These are phyloP conservation scores for Pycnomerus fuliginosus DNA, from an alignment of 2,888 invertebrate species.

Conservation along the genomic window DNA sequence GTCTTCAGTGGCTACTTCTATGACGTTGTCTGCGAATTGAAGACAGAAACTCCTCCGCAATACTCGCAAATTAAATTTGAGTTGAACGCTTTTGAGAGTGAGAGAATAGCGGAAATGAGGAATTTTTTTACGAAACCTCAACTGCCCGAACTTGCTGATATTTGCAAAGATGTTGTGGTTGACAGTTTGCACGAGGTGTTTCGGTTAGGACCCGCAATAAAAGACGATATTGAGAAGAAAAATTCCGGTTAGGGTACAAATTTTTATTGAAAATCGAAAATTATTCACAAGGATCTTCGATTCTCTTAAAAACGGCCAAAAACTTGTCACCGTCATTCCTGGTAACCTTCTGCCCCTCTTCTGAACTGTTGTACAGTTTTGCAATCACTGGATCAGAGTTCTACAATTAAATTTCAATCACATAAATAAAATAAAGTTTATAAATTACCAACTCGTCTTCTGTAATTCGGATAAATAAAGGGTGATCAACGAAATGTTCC, in stretches of 20 bases:
- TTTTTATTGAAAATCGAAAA: constrained; percentile 17
- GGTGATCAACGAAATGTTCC: constrained; percentile 85
- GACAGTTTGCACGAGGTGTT: constrained; percentile 39
- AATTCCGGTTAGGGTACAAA: background rate
- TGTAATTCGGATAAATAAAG: constrained; percentile 76
- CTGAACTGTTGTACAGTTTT: constrained; percentile 88
- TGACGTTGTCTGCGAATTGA: constrained; percentile 26
- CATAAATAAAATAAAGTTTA: constrained; percentile 2
- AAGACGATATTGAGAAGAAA: constrained; percentile 5
- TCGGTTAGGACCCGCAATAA: constrained; percentile 25
- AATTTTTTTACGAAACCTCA: constrained; percentile 35
- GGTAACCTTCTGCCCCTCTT: constrained; percentile 97
- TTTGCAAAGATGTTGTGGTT: constrained; percentile 37
- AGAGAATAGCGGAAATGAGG: constrained; percentile 29
- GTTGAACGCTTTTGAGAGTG: constrained; percentile 4
- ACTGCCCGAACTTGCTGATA: constrained; percentile 31
- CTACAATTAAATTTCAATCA: constrained; percentile 53
- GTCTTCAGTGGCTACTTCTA: constrained; percentile 43
- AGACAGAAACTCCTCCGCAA: constrained; percentile 29
- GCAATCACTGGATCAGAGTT: constrained; percentile 81
- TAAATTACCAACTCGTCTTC: constrained; percentile 73
- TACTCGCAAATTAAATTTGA: constrained; percentile 36
- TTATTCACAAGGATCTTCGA: constrained; percentile 53
- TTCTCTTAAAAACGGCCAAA: constrained; percentile 83
- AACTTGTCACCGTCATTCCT: constrained; percentile 93